A percentile compares a stretch with the other conserved stretches of the same genome.
phyloP scores from a whole-genome alignment of 2,113 vertebrate species.

The Dipodomys ordii region DNA sequence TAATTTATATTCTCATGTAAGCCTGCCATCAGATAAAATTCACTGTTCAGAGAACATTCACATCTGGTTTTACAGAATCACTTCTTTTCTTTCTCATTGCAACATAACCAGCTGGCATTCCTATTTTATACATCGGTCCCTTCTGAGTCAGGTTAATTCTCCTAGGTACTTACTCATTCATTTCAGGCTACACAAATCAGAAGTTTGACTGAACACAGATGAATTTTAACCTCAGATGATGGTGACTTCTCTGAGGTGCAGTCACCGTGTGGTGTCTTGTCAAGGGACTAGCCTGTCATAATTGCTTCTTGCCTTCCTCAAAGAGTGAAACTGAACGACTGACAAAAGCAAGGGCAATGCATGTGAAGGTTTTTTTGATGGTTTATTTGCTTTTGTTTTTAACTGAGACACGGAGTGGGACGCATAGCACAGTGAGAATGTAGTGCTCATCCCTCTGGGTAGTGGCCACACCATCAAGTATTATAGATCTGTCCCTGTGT shows the following conservation, averaged over 20 bases:
- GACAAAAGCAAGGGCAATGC: not conserved
- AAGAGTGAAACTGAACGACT: not conserved
- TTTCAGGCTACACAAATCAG: not conserved
- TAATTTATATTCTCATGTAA: not conserved
- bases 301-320: not conserved
- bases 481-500: not conserved
- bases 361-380: not conserved
- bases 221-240: not conserved
- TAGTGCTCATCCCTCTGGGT: not conserved
- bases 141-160: not conserved
- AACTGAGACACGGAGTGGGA: not conserved
- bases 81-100: not conserved
- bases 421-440: not conserved
- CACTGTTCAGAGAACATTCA: not conserved
- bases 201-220: not conserved
- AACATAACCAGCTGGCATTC: not conserved
- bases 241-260: not conserved
- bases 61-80: not conserved
- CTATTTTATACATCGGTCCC: not conserved
- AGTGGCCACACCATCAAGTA: not conserved
- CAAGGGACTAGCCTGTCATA: not conserved
- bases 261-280: not conserved
- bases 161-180: not conserved
- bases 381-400: no score
- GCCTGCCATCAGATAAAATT: not conserved